Conservation (phyloP, 2,888 invertebrate genomes). For the Choreutis nemorana region DNA sequence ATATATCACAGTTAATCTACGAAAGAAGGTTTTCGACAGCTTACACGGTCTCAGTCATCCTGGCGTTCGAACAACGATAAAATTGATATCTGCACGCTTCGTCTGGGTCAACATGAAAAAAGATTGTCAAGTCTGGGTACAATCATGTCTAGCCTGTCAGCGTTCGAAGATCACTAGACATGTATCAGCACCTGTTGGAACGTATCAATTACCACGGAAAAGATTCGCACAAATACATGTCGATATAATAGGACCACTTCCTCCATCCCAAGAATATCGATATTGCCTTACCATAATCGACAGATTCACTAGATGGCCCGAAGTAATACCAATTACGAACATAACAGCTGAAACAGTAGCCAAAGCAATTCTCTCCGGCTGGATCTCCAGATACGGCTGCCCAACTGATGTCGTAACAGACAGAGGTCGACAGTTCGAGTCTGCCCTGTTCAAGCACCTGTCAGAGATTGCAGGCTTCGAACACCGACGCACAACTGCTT, state of each 20-base stretch:
- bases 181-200: constrained; percentile 9
- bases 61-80: constrained; percentile 9
- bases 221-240: constrained; percentile 35
- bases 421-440: constrained; percentile 30
- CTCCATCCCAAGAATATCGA: constrained; percentile 16
- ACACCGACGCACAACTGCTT: constrained; percentile 17
- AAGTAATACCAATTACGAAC: constrained; percentile 20
- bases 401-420: constrained; percentile 25
- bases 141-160: constrained; percentile 21
- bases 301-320: constrained; percentile 24
- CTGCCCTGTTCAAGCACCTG: constrained; percentile 16
- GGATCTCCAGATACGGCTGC: constrained; percentile 30
- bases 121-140: constrained; percentile 15
- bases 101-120: constrained; percentile 14
- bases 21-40: constrained; percentile 12
- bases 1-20: constrained; percentile 9
- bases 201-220: constrained; percentile 12
- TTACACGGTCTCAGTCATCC: constrained; percentile 16
- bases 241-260: constrained; percentile 37
- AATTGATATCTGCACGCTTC: constrained; percentile 19
- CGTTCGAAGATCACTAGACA: constrained; percentile 22
- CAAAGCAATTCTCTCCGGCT: constrained; percentile 18
- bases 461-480: not conserved
- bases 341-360: constrained; percentile 23
- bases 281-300: constrained; percentile 28